Percentiles rank a stretch among this genome's conserved stretches.
Conservation (phyloP, 2,797 vertebrate genomes). For the Sebastes paucispinis region DNA sequence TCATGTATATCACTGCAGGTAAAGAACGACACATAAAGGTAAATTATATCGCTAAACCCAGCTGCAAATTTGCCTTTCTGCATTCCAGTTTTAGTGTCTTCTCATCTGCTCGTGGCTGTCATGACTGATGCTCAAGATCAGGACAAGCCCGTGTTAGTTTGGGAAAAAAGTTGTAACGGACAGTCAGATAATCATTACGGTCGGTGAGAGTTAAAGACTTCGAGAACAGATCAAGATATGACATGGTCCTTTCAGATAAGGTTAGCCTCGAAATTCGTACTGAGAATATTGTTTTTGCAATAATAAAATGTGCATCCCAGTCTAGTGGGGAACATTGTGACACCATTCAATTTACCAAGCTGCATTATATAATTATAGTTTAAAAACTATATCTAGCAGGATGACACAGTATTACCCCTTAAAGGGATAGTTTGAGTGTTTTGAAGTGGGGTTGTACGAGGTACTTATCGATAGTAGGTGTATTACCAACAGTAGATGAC, state of each 20-base stretch:
- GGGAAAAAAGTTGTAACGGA: not conserved
- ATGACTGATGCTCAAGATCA: not conserved
- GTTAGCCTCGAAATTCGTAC: not conserved
- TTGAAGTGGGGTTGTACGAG: too few species aligned
- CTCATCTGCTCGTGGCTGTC: not conserved
- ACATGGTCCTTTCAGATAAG: not conserved
- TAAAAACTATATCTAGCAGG: not conserved
- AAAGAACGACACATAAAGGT: not conserved
- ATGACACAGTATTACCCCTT: not conserved
- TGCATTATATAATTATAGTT: not conserved
- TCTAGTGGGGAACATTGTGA: not conserved
- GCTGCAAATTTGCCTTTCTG: not conserved
- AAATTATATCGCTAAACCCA: not conserved
- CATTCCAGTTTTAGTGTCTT: not conserved
- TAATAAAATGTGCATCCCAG: not conserved
- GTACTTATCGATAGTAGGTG: too few species aligned
- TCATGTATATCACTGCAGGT: not conserved
- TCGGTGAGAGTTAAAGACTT: not conserved
- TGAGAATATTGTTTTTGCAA: slow-evolving; percentile 3
- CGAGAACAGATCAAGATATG: not conserved
- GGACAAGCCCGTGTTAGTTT: not conserved
- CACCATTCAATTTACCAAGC: not conserved
- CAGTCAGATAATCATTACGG: not conserved
- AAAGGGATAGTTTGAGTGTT: too few species aligned
- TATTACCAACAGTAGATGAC: too few species aligned